A percentile compares a stretch with the other conserved stretches of the same genome.
Evolutionary conservation across 2,888 invertebrate genomes (phyloP).

Genomic region (Pammene aurita): DNA sequence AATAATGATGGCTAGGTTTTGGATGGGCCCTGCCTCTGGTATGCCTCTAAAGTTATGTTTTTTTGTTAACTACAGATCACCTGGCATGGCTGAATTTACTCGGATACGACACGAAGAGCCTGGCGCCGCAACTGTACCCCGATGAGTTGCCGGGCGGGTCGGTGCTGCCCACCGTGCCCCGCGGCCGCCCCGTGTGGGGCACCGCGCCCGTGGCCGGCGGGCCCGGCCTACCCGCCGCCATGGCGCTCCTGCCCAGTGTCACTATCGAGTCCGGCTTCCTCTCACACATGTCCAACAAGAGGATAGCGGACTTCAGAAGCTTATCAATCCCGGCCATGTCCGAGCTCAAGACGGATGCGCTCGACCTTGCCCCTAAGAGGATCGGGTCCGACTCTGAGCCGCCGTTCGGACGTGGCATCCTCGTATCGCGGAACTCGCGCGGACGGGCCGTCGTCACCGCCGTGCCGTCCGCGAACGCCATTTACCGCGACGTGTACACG

Average conservation of each 20-base stretch:
- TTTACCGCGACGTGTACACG: constrained; percentile 95
- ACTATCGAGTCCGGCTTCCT: constrained; percentile 93
- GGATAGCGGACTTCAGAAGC: constrained; percentile 90
- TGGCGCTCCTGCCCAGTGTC: constrained; percentile 86
- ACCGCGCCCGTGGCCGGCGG: constrained; percentile 78
- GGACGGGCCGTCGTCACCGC: constrained; percentile 92
- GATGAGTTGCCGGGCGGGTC: constrained; percentile 86
- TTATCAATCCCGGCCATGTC: constrained; percentile 91
- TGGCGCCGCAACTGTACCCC: constrained; percentile 93
- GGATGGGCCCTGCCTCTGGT: no score
- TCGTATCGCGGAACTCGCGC: constrained; percentile 90
- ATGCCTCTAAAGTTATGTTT: background rate
- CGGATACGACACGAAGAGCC: constrained; percentile 92
- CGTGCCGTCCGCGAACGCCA: constrained; percentile 94
- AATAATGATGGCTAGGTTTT: no score
- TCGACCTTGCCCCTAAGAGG: constrained; percentile 88
- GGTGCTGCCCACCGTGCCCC: constrained; percentile 86
- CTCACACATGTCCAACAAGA: constrained; percentile 90
- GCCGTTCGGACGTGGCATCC: constrained; percentile 93
- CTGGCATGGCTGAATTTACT: constrained; percentile 92
- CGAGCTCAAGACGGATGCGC: constrained; percentile 90
- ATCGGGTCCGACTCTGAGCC: constrained; percentile 94
- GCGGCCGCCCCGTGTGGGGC: constrained; percentile 82
- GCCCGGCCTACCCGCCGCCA: constrained; percentile 83
- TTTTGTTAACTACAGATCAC: constrained; percentile 85